A percentile compares a stretch with the other conserved stretches of the same genome.
Conservation (phyloP, 1,140 invertebrate species). For the Ceratina australensis region DNA sequence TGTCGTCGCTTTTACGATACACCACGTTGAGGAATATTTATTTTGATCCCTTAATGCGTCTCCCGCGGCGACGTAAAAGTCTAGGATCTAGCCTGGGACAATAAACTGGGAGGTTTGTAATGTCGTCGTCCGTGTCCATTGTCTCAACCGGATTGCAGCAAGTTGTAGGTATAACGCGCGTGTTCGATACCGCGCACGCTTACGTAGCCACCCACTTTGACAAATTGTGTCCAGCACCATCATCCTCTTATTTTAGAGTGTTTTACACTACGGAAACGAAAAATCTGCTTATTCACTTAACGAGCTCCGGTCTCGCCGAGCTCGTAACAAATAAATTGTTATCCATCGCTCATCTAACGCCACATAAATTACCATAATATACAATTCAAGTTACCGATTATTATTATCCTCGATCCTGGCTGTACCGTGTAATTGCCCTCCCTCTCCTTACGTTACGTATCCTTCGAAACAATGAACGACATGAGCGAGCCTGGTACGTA, state of each 20-base stretch:
- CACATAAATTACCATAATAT: slow-evolving; percentile 22
- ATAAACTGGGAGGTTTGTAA: slow-evolving; percentile 23
- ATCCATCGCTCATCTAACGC: neutral
- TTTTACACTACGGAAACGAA: neutral
- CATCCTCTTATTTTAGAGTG: neutral
- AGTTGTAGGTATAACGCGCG: neutral
- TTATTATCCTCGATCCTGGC: neutral
- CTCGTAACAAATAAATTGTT: neutral
- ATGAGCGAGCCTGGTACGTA: neutral
- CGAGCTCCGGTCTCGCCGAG: neutral
- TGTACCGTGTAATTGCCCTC: neutral
- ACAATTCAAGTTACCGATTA: slow-evolving; percentile 7
- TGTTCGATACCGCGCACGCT: neutral
- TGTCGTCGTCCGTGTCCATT: slow-evolving; percentile 17
- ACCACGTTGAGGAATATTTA: neutral
- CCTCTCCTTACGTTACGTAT: slow-evolving; percentile 16
- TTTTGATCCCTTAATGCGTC: neutral
- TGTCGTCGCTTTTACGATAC: slow-evolving; percentile 5
- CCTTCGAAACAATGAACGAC: slow-evolving; percentile 14
- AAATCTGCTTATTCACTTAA: slow-evolving; percentile 2
- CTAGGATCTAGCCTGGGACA: neutral
- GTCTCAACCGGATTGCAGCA: slow-evolving; percentile 5
- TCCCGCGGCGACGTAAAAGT: slow-evolving; percentile 1
- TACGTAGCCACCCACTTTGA: neutral
- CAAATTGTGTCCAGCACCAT: neutral